Conservation (phyloP, 2,113 vertebrate genomes). For the Calcarius ornatus region DNA sequence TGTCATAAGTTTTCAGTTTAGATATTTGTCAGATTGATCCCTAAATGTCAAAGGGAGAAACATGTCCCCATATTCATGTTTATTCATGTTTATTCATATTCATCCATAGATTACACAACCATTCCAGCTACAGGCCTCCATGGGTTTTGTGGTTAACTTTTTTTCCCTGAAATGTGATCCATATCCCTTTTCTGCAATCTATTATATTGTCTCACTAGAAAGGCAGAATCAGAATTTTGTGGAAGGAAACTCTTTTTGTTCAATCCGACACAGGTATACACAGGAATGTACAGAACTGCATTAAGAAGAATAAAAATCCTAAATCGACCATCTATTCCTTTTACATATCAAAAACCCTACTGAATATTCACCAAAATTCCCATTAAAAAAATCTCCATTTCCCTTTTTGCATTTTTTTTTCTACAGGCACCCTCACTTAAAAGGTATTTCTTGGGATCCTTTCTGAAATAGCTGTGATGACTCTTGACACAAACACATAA, state of each 20-base stretch:
- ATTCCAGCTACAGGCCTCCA: neutral
- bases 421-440: accelerated
- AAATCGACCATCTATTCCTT: neutral
- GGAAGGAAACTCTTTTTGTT: neutral
- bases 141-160: neutral
- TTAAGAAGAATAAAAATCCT: neutral
- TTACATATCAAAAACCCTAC: neutral
- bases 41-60: neutral
- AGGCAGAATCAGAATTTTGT: neutral
- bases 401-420: neutral
- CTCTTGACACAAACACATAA: neutral
- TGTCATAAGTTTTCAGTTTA: neutral
- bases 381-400: neutral
- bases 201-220: neutral
- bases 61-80: accelerated
- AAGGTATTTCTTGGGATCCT: neutral
- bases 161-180: neutral
- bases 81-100: neutral
- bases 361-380: neutral
- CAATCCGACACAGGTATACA: neutral
- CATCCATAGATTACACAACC: neutral
- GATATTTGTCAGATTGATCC: neutral
- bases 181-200: neutral
- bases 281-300: neutral
- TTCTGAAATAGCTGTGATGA: neutral